Base-by-base conservation (phyloP, 2,888 invertebrate genomes). In the Meandrusa payeni region DNA sequence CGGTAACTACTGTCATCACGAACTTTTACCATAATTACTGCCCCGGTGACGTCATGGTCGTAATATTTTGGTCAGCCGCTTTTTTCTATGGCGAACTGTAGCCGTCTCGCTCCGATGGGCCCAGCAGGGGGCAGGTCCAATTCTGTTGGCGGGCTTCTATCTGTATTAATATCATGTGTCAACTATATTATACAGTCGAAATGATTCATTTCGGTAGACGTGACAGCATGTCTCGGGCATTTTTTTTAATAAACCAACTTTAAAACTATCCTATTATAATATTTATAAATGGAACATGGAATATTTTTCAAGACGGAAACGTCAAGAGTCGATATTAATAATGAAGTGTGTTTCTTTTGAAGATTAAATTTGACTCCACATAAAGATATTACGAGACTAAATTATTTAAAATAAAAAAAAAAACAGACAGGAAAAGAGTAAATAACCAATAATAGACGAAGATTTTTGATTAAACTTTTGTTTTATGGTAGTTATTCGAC, bases 1-100 rank as follows among this genome's bases (percentile, higher is more conserved):
- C 52, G 50, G 54, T 57, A 12, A 12, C 55, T 20, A 15, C 55
- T 52, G 55, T 46, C 41, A 61, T 64, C 68, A 69, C 67, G 69
- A 66, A 61, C 64, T 61, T 64, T 69, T 69, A 64, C 63, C 57
- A 59, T 62, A 64, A 66, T 67, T 63, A 68, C 57, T 52, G 51
- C 40, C 41, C 40, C 37, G 50, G 51, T 69, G 70, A 73, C 69
- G 64, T 68, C 70, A 74, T 59, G 54, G 54, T 53, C 51, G 57
- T 59, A 56, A 58, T 58, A 56, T 44, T 54, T 48, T 47, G 51
- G 51, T 46, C 50, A 44, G 52, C 48, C 52, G 52, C 55, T 59
- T 57, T n/a, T 67, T 63, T 57, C 50, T 56, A 57, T 57, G 55
- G 54, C 46, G 46, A 50, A 42, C 53, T 47, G 37, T 46, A 43